phyloP scores from a whole-genome alignment of 2,113 vertebrate species.

The Chloroceryle aenea region DNA sequence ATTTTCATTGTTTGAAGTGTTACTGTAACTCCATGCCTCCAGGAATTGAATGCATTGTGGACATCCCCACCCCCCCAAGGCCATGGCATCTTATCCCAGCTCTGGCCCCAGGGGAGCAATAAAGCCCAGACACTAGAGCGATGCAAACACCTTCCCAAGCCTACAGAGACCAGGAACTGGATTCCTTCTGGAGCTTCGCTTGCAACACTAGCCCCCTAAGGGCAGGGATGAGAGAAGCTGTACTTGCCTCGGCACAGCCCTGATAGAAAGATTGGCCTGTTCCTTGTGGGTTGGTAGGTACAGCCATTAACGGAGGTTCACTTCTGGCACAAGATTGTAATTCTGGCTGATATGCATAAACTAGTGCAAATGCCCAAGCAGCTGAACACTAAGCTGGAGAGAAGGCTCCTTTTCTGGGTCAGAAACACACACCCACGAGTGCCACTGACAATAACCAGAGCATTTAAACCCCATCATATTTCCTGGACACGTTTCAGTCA shows the following conservation, averaged over 20 bases:
- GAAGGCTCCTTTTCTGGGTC: not conserved
- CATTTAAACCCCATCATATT: not conserved
- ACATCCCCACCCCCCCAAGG: not conserved
- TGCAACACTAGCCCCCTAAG: not conserved
- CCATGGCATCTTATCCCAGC: not conserved
- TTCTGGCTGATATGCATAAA: not conserved
- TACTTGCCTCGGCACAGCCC: not conserved
- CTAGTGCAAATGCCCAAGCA: not conserved
- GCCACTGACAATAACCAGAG: rapidly evolving
- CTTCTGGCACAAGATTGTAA: not conserved
- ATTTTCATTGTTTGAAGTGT: not conserved
- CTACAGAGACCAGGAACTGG: not conserved
- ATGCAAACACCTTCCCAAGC: not conserved
- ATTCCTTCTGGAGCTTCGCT: not conserved
- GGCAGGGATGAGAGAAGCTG: not conserved
- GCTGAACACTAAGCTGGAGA: not conserved
- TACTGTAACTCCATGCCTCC: not conserved
- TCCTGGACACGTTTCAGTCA: not conserved
- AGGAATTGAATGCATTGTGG: rapidly evolving
- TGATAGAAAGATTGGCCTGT: rapidly evolving
- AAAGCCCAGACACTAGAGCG: not conserved
- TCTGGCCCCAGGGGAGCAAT: not conserved
- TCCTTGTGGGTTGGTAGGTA: not conserved
- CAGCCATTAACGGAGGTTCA: not conserved
- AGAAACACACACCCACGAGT: not conserved